Base-by-base conservation (phyloP, 2,113 vertebrate genomes). In the Enhydra lutris region DNA sequence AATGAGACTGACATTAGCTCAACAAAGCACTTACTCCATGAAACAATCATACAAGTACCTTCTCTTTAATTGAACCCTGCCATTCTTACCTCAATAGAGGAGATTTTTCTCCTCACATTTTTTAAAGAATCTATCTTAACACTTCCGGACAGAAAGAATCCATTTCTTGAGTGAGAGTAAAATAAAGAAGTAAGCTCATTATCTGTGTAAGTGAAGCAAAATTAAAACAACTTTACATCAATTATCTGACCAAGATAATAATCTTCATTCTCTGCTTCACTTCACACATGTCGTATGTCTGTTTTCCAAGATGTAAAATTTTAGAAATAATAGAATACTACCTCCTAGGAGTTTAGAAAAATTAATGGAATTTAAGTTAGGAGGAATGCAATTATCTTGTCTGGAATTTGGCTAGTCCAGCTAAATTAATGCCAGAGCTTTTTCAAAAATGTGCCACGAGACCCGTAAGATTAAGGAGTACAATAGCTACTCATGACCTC, bases 331-430 rank as follows among this genome's bases (percentile, higher is more conserved):
- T 21, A 23, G 83, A 86, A 31, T 61, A 61, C 78, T 50, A 34
- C 26, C 50, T 96, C 34, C 17, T 2, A 76, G 18, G 47, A 80
- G 15, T 61, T 71, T 81, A 50, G 86, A 59, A 96, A 91, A 82
- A 91, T 23, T 14, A 80, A 88, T 85, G 42, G 23, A 91, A 98
- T 85, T 95, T 91, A 89, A 80, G 36, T 85, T 45, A 23, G 59
- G 69, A 92, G 42, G 57, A 95, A 95, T 82, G 21, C 59, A 91
- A 91, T 94, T 91, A 94, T 29, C 31, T 84, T 91, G 76, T 34
- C 14, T 89, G 36, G 65, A 94, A 94, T 91, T 76, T 94, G 65
- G 67, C 39, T 61, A 57, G 34, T 34, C 24, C 57, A 50, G 50
- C 69, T 84, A n/a, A 61, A 4, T 90, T 89, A 93, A 95, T 36